phyloP scores from a whole-genome alignment of 2,888 invertebrate genomes.

The Calameuta pallipes region DNA sequence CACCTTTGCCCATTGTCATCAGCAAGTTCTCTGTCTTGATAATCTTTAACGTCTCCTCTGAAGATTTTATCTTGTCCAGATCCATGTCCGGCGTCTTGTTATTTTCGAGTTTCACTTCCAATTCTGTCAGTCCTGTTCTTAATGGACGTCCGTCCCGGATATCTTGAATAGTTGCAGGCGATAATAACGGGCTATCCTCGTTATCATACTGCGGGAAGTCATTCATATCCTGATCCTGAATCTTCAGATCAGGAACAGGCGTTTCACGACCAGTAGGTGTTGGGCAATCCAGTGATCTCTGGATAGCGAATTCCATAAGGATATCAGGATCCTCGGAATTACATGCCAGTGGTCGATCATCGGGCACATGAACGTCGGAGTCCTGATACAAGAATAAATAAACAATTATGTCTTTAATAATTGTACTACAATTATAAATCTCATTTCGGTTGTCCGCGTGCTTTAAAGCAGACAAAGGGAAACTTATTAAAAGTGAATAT shows the following conservation, averaged over 20 bases:
- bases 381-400: conserved; percentile 36
- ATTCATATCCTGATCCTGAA: conserved; percentile 38
- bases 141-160: conserved; percentile 34
- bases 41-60: conserved; percentile 7
- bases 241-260: conserved; percentile 47
- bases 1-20: conserved; percentile 32
- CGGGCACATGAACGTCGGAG: conserved; percentile 46
- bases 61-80: conserved; percentile 10
- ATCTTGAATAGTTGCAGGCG: conserved; percentile 33
- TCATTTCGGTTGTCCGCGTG: not conserved
- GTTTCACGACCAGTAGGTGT: conserved; percentile 58
- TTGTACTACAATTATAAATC: not conserved
- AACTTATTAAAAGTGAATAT: not conserved
- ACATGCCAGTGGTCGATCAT: conserved; percentile 53
- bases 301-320: conserved; percentile 59
- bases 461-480: not conserved
- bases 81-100: conserved; percentile 22
- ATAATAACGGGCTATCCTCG: conserved; percentile 45
- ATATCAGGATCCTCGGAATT: conserved; percentile 62
- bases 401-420: not conserved
- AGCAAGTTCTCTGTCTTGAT: conserved; percentile 44
- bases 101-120: conserved; percentile 27
- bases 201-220: conserved; percentile 58
- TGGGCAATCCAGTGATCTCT: conserved; percentile 54
- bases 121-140: conserved; percentile 17